Base-by-base conservation (phyloP, 2,113 vertebrate genomes). In the Plotosus lineatus region DNA sequence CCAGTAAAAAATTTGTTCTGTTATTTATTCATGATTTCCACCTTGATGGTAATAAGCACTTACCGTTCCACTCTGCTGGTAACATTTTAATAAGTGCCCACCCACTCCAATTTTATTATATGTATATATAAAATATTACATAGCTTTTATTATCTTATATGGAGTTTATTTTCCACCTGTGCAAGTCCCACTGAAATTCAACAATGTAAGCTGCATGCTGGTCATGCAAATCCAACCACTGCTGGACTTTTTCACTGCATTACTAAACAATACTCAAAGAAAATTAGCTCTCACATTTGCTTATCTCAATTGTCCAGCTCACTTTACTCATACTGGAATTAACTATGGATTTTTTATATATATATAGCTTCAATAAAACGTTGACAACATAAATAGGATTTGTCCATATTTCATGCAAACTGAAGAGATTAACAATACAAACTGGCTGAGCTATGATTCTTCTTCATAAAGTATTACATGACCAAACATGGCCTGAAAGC, bases 321-420 rank as follows among this genome's bases (percentile, higher is more conserved):
- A 65, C 36, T 21, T 42, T 15, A 69, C 51, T 72, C 60, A 31
- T 63, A 26, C 12, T 46, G 9, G 46, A 36, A 68, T 40, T 74
- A 53, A 33, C 2, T 7, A 17, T 17, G 19, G 38, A 48, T 80
- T 58, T 38, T 28, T 50, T 44, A n/a, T 6, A 48, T 71, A 1
- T 21, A 50, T 40, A 4, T 53, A 40, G 42, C 31, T 40, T 44
- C 26, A 33, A 31, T 14, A 26, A 80, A 72, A 46, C 1, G 12
- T 74, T n/a, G 28, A 56, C 48, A 53, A 82, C 61, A 63, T 19
- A 53, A 38, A 48, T 26, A 17, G n/a, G 51, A 46, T 38, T 55
- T 66, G n/a, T 69, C 46, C 46, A 78, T 69, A 77, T 80, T 80
- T 80, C 42, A 61, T 33, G 42, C 66, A 84, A 72, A 71, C 19